Evolutionary conservation across 2,888 invertebrate species (phyloP).

Genomic region (Phrixothrix hirtus): DNA sequence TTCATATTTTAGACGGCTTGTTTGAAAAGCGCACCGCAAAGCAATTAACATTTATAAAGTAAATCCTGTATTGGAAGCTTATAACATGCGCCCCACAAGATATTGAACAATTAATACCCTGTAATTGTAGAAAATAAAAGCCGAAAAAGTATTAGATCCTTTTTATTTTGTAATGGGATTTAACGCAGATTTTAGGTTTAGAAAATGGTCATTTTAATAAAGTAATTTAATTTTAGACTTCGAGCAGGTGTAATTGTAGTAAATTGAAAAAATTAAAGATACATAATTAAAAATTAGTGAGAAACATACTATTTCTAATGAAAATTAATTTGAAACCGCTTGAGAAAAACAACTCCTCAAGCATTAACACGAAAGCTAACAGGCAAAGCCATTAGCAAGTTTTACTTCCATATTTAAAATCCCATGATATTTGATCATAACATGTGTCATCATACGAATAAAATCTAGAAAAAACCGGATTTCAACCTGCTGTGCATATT

Average conservation of each 20-base stretch:
- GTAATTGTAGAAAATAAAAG: constrained; percentile 37
- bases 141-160: constrained; percentile 40
- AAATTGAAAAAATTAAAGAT: constrained; percentile 32
- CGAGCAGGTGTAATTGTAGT: no score
- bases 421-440: constrained; percentile 42
- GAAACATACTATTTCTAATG: constrained; percentile 31
- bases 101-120: constrained; percentile 56
- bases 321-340: constrained; percentile 30
- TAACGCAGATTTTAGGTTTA: constrained; percentile 50
- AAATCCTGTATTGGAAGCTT: constrained; percentile 54
- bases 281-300: constrained; percentile 30
- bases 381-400: constrained; percentile 32
- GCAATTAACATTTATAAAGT: constrained; percentile 56
- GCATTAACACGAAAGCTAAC: constrained; percentile 27
- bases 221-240: no score
- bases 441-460: constrained; percentile 40
- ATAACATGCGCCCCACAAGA: constrained; percentile 55
- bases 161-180: constrained; percentile 49
- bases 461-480: constrained; percentile 29
- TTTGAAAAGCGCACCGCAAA: constrained; percentile 39
- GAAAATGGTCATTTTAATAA: constrained; percentile 54
- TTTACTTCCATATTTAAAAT: constrained; percentile 29
- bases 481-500: constrained; percentile 36
- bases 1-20: constrained; percentile 41
- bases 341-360: constrained; percentile 32